Base-by-base conservation (phyloP, 2,797 vertebrate genomes). In the Acanthis flammea region DNA sequence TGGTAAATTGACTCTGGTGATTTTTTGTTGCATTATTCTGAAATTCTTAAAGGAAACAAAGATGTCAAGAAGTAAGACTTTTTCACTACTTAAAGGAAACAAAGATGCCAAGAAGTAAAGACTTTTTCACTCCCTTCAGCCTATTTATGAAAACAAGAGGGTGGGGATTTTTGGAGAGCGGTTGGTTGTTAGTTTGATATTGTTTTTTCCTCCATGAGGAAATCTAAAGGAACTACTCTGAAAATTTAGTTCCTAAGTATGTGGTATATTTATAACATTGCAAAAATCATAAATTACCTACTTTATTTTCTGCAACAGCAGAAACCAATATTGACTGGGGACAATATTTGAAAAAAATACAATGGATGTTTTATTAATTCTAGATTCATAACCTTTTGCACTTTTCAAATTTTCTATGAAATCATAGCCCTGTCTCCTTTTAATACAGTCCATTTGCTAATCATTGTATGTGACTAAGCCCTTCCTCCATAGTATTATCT, bases 141-240 rank as follows among this genome's bases (percentile, higher is more conserved):
- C 24, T 86, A 12, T 67, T 83, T 42, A 48, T 14, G 31, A 51
- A 63, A 84, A 33, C 4, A 51, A 37, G 6, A 63, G 7, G 6
- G 4, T 60, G 12, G 3, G 4, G 1, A 11, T 23, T 19, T 53
- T 16, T 33, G 14, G 5, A 14, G 41, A 21, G 2, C 6, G 1
- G 6, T 4, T n/a, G 3, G 4, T 54, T 44, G 2, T 3, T 45
- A 22, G 1, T 27, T 75, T 54, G 12, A 2, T 50, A 19, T 17
- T 12, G 5, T 63, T 54, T 50, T 72, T 71, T 61, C 10, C 7
- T 68, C 14, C 21, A 23, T 23, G 19, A 62, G 24, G 19, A 91
- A 50, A 13, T 76, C 12, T 55, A 75, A 50, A 85, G 16, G 10
- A 88, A 33, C 31, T 70, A 24, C 14, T 84, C 3, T 19, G 31